phyloP scores from a whole-genome alignment of 1,140 invertebrate species.

The Megalopta genalis region DNA sequence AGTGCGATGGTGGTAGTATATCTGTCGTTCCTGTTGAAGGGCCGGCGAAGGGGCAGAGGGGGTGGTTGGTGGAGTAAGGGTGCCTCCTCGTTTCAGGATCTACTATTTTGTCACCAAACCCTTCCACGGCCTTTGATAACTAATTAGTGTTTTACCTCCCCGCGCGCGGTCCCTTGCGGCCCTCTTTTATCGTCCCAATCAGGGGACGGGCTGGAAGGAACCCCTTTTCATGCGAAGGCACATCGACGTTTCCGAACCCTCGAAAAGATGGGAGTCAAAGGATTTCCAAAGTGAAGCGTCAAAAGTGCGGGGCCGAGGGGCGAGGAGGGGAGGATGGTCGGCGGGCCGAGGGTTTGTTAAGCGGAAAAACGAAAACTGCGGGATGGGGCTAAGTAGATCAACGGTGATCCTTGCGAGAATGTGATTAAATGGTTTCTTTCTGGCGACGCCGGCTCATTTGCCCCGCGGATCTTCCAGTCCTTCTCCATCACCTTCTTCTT shows the following conservation, averaged over 20 bases:
- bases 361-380: constrained; percentile 38
- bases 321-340: background rate
- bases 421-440: constrained; percentile 38
- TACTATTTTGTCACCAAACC: constrained; percentile 79
- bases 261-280: constrained; percentile 69
- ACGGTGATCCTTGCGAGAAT: constrained; percentile 36
- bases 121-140: constrained; percentile 79
- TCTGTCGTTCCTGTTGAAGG: constrained; percentile 17
- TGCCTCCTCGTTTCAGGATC: constrained; percentile 62
- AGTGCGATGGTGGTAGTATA: constrained; percentile 50
- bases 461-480: background rate
- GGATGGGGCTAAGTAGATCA: constrained; percentile 33
- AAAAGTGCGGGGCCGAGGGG: constrained; percentile 50
- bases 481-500: background rate
- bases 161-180: constrained; percentile 57
- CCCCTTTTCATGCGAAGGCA: constrained; percentile 65
- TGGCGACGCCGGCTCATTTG: constrained; percentile 4
- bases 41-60: background rate
- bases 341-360: constrained; percentile 53
- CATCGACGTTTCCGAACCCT: constrained; percentile 64
- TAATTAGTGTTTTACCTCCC: constrained; percentile 79
- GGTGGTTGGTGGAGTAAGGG: constrained; percentile 13
- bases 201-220: constrained; percentile 68
- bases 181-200: constrained; percentile 79
- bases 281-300: constrained; percentile 64